Evolutionary conservation across 2,888 invertebrate species (phyloP).

Genomic region (Microplitis manilae): DNA sequence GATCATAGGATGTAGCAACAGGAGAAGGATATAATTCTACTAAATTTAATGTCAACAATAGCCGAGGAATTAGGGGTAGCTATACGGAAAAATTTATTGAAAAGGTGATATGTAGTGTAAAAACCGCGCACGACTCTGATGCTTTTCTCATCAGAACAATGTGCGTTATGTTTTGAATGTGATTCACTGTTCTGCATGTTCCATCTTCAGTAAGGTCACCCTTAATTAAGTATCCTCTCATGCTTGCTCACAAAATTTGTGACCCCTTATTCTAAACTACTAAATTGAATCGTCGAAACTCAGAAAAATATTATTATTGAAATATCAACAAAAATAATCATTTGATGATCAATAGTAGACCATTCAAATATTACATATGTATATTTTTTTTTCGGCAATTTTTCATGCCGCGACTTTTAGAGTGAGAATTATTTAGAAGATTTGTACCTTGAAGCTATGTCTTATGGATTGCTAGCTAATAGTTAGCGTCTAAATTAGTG

Average conservation of each 20-base stretch:
- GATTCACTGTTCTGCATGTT: conserved; percentile 60
- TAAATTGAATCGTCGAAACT: conserved; percentile 1
- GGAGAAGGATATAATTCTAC: conserved; percentile 57
- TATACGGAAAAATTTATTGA: conserved; percentile 41
- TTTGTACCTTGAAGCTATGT: no score
- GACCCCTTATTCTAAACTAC: not conserved
- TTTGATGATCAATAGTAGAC: no score
- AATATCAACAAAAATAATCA: not conserved
- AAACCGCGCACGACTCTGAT: conserved; percentile 22
- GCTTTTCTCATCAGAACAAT: conserved; percentile 8
- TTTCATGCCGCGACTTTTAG: no score
- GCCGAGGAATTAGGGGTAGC: conserved; percentile 30
- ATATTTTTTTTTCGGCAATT: no score
- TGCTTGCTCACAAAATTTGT: not conserved
- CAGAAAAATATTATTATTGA: not conserved
- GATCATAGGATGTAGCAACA: conserved; percentile 30
- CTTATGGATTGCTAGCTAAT: no score
- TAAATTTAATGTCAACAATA: conserved; percentile 59
- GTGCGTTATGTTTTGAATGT: conserved; percentile 39
- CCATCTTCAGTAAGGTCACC: conserved; percentile 40
- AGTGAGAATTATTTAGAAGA: no score
- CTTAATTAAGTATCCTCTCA: conserved; percentile 49
- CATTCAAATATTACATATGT: no score
- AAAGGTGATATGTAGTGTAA: conserved; percentile 27
- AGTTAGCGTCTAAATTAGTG: no score